Evolutionary conservation across 1,140 invertebrate species (phyloP).

Genomic region (Drosophila simulans): DNA sequence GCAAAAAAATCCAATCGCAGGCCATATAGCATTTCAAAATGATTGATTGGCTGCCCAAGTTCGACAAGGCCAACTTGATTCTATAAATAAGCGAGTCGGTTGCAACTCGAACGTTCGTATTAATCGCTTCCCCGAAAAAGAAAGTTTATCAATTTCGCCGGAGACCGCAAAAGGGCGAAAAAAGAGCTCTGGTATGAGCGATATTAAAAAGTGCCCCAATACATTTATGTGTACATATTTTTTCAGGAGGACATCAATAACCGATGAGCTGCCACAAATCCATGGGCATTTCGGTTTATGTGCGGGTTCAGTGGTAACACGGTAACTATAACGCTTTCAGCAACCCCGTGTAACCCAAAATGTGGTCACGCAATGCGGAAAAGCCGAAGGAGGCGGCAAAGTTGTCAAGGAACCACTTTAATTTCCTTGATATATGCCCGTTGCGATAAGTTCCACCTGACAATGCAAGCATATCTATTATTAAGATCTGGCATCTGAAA

Average conservation of each 20-base stretch:
- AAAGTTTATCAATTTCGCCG: conserved; percentile 40
- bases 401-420: conserved; percentile 55
- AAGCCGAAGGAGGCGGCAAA: conserved; percentile 5
- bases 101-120: conserved; percentile 25
- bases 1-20: background rate
- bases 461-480: conserved; percentile 72
- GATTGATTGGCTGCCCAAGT: conserved; percentile 33
- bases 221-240: conserved; percentile 33
- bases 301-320: conserved; percentile 1
- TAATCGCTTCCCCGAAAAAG: conserved; percentile 22
- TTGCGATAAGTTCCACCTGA: conserved; percentile 73
- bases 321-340: conserved; percentile 43
- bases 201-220: conserved; percentile 47
- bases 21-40: conserved; percentile 22
- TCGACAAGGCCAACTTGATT: conserved; percentile 17
- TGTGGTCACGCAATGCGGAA: conserved; percentile 26
- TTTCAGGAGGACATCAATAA: conserved; percentile 56
- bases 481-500: conserved; percentile 70
- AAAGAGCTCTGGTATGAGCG: conserved; percentile 11
- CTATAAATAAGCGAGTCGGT: conserved; percentile 32
- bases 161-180: background rate
- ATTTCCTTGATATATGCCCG: conserved; percentile 73
- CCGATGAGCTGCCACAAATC: conserved; percentile 65
- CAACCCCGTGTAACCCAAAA: conserved; percentile 12
- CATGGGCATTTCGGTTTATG: conserved; percentile 42